Evolutionary conservation across 92 coral and sea anemone species (phyloP), one percentile per base, ranked within the genome.

Genomic region (Actinostola sp.): DNA sequence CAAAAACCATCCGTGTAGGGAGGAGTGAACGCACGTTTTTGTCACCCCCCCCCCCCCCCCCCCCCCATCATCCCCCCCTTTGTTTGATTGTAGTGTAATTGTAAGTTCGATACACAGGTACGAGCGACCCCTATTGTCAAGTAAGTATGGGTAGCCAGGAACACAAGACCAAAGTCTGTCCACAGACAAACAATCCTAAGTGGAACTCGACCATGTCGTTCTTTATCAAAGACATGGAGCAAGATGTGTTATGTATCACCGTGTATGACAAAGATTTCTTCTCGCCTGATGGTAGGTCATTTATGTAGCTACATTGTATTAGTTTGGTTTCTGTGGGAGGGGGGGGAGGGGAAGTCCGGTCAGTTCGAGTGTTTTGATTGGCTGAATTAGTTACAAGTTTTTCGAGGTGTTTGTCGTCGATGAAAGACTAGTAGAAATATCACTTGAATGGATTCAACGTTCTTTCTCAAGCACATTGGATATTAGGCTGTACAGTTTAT

Each of bases 101-200:
- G 64, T 27, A n/a, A n/a, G n/a, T n/a, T 16, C 21, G 15, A 35
- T 25, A 25, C 58, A 13, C 74, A 93, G 98, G 98, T 6, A 70
- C 80, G 6, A 93, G 98, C 73, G 98, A 93, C 77, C 98, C 98
- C 14, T 93, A 90, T 66, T 93, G 98, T 71, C 97, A 90, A 68
- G 98, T 93, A 27, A 93, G 94, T 72, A 92, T 93, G 96, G 98
- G 97, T n/a, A 92, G 98, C 20, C 92, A 93, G 73, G 98, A 93
- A 61, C 90, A 90, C 77, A 84, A 80, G 50, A 93, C 97, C 15
- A 93, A 93, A 71, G 97, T 87, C 12, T 68, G 93, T 41, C 88
- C 97, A n/a, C 92, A 93, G 72, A 78, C 98, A 15, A 91, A 91
- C 43, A 88, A 93, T 63, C 98, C 98, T 0, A 93, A 90, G 42